Percentiles rank a stretch among this genome's conserved stretches.
phyloP scores from a whole-genome alignment of 2,797 vertebrate species.

The Pelochelys cantorii region DNA sequence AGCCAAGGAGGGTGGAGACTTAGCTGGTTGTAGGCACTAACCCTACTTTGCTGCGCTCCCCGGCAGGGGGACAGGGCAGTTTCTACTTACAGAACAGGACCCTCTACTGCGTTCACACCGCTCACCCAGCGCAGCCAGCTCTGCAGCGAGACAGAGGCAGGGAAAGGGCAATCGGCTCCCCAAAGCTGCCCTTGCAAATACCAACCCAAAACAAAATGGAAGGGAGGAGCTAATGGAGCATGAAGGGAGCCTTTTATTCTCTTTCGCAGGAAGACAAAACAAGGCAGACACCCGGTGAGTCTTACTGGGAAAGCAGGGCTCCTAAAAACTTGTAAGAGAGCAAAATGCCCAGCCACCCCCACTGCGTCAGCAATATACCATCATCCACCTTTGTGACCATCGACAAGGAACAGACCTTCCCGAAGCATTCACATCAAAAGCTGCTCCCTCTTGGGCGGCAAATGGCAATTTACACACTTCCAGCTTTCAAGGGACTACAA shows the following conservation, averaged over 20 bases:
- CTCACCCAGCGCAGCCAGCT: neutral
- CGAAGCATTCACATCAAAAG: rapidly evolving
- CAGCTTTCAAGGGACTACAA: neutral
- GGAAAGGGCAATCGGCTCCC: neutral
- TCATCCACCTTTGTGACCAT: rapidly evolving
- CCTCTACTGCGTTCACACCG: neutral
- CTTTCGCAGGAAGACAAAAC: neutral
- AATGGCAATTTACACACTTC: rapidly evolving
- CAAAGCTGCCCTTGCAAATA: neutral
- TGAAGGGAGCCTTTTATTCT: neutral
- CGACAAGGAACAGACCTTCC: rapidly evolving
- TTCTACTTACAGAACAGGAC: neutral
- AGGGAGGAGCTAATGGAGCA: neutral
- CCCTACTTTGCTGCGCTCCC: neutral
- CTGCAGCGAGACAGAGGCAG: neutral
- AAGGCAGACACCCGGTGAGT: neutral
- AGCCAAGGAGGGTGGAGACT: neutral
- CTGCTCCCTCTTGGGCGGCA: rapidly evolving
- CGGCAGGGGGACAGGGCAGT: neutral
- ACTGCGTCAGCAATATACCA: rapidly evolving
- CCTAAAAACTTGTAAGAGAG: neutral
- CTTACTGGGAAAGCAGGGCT: neutral
- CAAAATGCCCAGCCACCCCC: neutral
- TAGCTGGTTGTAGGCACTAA: neutral
- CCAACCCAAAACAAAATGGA: neutral